These are phyloP conservation scores for Galaxias olidus DNA, from an alignment of 2,797 vertebrate species.

Conservation along the genomic window DNA sequence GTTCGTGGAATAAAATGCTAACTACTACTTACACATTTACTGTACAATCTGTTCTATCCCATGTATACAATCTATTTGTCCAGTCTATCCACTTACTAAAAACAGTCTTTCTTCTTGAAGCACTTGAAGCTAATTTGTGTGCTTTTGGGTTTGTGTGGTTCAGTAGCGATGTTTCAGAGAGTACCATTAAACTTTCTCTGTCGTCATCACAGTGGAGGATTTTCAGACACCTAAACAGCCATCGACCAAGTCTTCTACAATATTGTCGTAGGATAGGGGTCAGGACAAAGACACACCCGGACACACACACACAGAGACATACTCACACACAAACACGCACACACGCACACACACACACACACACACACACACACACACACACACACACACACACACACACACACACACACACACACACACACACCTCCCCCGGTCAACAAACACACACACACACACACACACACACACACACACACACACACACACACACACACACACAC, in stretches of 20 bases:
- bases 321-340: not conserved
- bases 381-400: constrained; percentile 7
- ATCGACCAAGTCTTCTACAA: constrained; percentile 40
- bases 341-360: too few species aligned
- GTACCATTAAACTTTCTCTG: too few species aligned
- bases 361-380: constrained; percentile 8
- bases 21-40: too few species aligned
- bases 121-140: too few species aligned
- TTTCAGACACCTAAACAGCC: constrained; percentile 61
- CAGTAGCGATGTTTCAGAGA: too few species aligned
- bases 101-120: too few species aligned
- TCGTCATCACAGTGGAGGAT: constrained; percentile 44
- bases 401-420: not conserved
- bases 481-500: constrained; percentile 23
- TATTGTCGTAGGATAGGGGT: constrained; percentile 40
- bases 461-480: constrained; percentile 33
- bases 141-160: too few species aligned
- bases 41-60: too few species aligned
- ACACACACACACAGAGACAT: constrained; percentile 6
- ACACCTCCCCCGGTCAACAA: not conserved
- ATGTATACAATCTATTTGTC: too few species aligned
- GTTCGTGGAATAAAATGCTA: too few species aligned
- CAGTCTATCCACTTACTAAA: too few species aligned
- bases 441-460: constrained; percentile 20
- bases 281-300: constrained; percentile 29